Conservation (phyloP, 2,888 invertebrate genomes). For the Neuroscelio doddi region DNA sequence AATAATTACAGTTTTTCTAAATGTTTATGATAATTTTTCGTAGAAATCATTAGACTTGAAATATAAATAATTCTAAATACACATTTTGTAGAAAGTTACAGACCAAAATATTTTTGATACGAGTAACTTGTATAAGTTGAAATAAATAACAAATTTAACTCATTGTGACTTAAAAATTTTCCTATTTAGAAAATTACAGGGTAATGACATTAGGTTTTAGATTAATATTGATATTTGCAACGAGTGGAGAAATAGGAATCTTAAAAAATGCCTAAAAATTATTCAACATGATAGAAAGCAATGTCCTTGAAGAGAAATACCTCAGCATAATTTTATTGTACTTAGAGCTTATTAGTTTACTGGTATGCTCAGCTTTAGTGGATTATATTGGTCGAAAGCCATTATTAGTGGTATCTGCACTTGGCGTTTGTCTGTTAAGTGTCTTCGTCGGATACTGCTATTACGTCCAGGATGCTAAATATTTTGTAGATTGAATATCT, state of each 20-base stretch:
- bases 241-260: not conserved
- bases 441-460: not conserved
- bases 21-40: too few species aligned
- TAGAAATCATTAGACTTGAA: too few species aligned
- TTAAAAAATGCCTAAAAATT: not conserved
- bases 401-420: not conserved
- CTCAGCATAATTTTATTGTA: not conserved
- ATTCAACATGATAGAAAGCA: constrained; percentile 4
- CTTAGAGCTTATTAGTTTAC: not conserved
- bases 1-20: too few species aligned
- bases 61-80: too few species aligned
- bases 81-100: too few species aligned
- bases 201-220: not conserved
- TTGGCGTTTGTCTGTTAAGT: constrained; percentile 1
- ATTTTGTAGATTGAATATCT: not conserved
- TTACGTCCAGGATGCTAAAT: not conserved
- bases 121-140: too few species aligned
- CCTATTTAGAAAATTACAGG: not conserved
- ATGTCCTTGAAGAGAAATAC: not conserved
- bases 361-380: not conserved
- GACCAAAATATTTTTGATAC: too few species aligned
- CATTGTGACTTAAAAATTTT: not conserved
- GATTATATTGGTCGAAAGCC: not conserved
- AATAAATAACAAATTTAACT: too few species aligned
- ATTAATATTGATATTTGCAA: not conserved